A percentile compares a stretch with the other conserved stretches of the same genome.
Evolutionary conservation across 2,888 invertebrate genomes (phyloP).

Genomic region (Tenthredo livida): DNA sequence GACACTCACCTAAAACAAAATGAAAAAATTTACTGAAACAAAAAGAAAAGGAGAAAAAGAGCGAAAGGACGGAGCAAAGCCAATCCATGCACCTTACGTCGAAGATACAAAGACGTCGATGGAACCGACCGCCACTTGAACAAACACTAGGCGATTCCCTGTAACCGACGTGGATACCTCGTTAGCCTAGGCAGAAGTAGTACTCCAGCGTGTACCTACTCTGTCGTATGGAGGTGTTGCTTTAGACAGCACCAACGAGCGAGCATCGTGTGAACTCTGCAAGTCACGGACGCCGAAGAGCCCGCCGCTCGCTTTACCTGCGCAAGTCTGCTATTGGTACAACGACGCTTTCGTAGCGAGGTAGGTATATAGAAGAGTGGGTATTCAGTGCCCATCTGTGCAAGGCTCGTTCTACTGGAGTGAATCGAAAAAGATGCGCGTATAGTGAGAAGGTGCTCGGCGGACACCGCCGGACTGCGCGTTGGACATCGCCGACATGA

Average conservation of each 20-base stretch:
- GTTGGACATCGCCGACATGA: constrained; percentile 65
- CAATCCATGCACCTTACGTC: background rate
- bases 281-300: constrained; percentile 35
- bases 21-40: background rate
- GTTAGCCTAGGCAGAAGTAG: constrained; percentile 58
- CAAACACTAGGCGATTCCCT: constrained; percentile 31
- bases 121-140: constrained; percentile 9
- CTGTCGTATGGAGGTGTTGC: constrained; percentile 49
- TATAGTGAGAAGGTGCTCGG: constrained; percentile 50
- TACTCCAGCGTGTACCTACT: constrained; percentile 36
- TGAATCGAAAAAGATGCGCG: constrained; percentile 51
- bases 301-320: constrained; percentile 23
- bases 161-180: constrained; percentile 56
- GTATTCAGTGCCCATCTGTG: constrained; percentile 54
- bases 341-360: constrained; percentile 23
- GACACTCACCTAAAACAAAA: constrained; percentile 42
- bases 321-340: constrained; percentile 12
- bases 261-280: constrained; percentile 49
- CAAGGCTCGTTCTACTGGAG: constrained; percentile 41
- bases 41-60: background rate
- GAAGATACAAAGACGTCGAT: constrained; percentile 45
- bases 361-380: constrained; percentile 24
- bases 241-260: constrained; percentile 42
- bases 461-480: constrained; percentile 55
- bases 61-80: background rate